These are phyloP conservation scores for Thumatha senex DNA, from an alignment of 2,888 invertebrate genomes.

Conservation along the genomic window DNA sequence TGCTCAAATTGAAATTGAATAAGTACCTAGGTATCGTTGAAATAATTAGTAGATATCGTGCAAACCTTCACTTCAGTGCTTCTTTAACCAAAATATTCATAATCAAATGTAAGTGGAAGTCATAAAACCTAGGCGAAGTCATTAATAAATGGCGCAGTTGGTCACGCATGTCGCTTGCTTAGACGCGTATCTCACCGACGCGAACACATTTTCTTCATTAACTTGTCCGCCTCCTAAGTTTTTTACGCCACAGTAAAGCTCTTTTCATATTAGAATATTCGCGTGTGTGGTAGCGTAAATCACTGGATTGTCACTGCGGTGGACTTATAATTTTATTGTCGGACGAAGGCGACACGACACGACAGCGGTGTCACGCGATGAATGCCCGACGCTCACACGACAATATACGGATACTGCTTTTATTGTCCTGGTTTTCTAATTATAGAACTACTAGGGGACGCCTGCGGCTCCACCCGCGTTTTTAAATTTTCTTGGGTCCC, in stretches of 20 bases:
- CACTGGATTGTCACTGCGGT: constrained; percentile 82
- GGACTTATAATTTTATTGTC: constrained; percentile 83
- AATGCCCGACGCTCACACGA: constrained; percentile 51
- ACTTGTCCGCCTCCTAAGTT: constrained; percentile 72
- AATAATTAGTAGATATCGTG: constrained; percentile 2
- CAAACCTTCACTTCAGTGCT: constrained; percentile 11
- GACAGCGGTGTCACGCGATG: constrained; percentile 73
- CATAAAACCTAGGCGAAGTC: constrained; percentile 37
- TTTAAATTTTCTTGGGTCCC: no score
- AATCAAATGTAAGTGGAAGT: constrained; percentile 32
- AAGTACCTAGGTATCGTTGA: not conserved
- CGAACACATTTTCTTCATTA: constrained; percentile 76
- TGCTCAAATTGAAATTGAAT: no score
- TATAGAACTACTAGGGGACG: constrained; percentile 68
- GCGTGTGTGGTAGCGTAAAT: constrained; percentile 81
- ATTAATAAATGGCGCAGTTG: constrained; percentile 46
- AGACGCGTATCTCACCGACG: constrained; percentile 58
- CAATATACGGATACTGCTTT: constrained; percentile 66
- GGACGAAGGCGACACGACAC: constrained; percentile 78
- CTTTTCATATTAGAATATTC: constrained; percentile 77
- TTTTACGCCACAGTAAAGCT: constrained; percentile 65
- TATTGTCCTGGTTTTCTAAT: constrained; percentile 73
- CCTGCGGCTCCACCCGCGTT: no score
- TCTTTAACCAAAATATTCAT: constrained; percentile 31
- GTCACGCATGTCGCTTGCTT: constrained; percentile 61